These are phyloP conservation scores for Ichneumon xanthorius DNA, from an alignment of 2,888 invertebrate genomes.

Conservation along the genomic window DNA sequence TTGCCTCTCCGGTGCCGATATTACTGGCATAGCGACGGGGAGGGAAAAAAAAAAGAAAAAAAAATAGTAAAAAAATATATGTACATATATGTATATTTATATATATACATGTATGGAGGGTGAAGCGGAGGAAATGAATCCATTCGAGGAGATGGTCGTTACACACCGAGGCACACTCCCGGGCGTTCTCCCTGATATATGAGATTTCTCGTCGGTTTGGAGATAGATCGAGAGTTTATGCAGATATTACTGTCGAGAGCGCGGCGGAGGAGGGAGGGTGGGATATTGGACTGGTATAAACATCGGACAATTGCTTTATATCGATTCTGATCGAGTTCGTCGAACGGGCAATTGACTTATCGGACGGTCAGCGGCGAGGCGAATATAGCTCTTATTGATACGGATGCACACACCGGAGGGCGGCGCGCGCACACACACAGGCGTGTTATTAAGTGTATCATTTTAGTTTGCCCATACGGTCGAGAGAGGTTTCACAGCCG, in stretches of 20 bases:
- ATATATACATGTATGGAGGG: background rate
- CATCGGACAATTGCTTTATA: slow-evolving; percentile 45
- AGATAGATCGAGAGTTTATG: background rate
- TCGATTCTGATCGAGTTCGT: slow-evolving; percentile 49
- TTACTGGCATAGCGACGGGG: background rate
- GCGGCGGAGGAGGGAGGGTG: background rate
- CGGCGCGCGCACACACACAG: too few relatives aligned
- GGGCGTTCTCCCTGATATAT: background rate
- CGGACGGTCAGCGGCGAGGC: slow-evolving; percentile 23
- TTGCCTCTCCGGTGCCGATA: background rate
- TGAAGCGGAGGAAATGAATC: slow-evolving; percentile 55
- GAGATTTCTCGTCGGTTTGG: background rate
- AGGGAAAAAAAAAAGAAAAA: slow-evolving; percentile 10
- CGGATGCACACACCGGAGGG: background rate
- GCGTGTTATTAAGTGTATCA: slow-evolving; percentile 1
- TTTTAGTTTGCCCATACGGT: slow-evolving; percentile 34
- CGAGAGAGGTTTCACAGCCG: slow-evolving; percentile 38
- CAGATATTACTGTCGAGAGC: background rate
- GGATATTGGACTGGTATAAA: background rate
- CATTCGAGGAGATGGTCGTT: slow-evolving; percentile 35
- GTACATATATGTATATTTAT: background rate
- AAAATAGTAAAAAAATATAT: slow-evolving; percentile 24
- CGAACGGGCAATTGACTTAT: slow-evolving; percentile 59
- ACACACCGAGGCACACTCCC: slow-evolving; percentile 30
- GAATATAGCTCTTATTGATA: slow-evolving; percentile 23